A percentile compares a stretch with the other conserved stretches of the same genome.
Conservation (phyloP, 1,140 invertebrate species). For the Trinorchestia longiramus region DNA sequence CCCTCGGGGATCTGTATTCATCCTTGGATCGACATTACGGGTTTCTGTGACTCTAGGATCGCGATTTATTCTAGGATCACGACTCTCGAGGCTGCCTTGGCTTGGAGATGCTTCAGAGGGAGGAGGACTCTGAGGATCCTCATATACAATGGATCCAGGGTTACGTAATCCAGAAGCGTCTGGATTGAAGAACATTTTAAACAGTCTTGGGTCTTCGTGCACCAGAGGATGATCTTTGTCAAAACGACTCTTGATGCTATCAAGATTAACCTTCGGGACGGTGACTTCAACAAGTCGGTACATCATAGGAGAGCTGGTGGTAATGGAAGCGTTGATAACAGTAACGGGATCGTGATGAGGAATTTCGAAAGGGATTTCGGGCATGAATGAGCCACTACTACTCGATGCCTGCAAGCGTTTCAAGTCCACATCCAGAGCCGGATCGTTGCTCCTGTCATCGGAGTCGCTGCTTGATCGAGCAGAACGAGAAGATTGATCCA, state of each 20-base stretch:
- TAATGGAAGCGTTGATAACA: slow-evolving; percentile 37
- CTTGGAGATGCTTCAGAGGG: not conserved
- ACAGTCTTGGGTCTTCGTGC: slow-evolving; percentile 13
- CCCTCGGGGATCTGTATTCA: not conserved
- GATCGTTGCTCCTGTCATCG: slow-evolving; percentile 12
- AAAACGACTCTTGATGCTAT: slow-evolving; percentile 16
- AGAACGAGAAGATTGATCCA: not conserved
- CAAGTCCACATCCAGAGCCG: not conserved
- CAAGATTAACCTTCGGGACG: not conserved
- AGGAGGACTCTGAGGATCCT: slow-evolving; percentile 11
- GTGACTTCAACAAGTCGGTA: not conserved
- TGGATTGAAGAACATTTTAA: not conserved
- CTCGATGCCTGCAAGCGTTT: not conserved
- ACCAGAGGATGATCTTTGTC: not conserved
- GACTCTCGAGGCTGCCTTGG: not conserved
- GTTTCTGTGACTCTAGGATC: not conserved
- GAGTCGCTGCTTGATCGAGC: slow-evolving; percentile 27
- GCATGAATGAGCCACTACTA: not conserved
- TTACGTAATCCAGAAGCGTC: not conserved
- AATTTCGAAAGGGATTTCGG: slow-evolving; percentile 43
- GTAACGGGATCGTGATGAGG: slow-evolving; percentile 40
- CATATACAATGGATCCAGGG: not conserved
- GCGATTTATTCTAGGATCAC: slow-evolving; percentile 15
- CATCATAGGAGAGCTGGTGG: not conserved
- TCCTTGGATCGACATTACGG: not conserved